These are phyloP conservation scores for Remorina albescens DNA, from an alignment of 2,797 vertebrate genomes.

Conservation along the genomic window DNA sequence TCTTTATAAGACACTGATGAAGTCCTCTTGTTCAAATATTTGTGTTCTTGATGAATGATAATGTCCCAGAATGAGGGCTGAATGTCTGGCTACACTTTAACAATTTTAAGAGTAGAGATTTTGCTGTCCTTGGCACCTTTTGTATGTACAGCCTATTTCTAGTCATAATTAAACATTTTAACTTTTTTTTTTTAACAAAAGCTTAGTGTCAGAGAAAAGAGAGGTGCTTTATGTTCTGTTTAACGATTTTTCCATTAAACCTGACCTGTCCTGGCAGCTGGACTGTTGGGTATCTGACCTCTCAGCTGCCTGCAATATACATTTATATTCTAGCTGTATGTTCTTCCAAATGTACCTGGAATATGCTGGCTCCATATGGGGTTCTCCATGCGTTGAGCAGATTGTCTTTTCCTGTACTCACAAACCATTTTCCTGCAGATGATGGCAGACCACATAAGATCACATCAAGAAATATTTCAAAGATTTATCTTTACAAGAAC, in stretches of 20 bases:
- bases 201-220: neutral
- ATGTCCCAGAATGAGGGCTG: neutral
- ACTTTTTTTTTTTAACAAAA: slow-evolving; percentile 2
- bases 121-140: neutral
- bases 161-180: neutral
- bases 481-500: neutral
- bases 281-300: neutral
- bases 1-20: neutral
- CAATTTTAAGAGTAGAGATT: neutral
- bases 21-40: slow-evolving; percentile 8
- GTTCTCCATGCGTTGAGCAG: slow-evolving; percentile 90
- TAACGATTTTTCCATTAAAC: neutral
- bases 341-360: slow-evolving; percentile 79
- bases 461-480: neutral
- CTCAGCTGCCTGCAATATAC: slow-evolving; percentile 8
- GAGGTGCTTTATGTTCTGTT: neutral
- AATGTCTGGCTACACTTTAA: neutral
- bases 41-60: slow-evolving; percentile 12
- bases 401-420: slow-evolving; percentile 90
- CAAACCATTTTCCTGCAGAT: slow-evolving; percentile 88
- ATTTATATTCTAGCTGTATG: neutral
- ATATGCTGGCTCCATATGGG: slow-evolving; percentile 89
- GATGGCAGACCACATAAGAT: slow-evolving; percentile 29
- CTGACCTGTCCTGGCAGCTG: neutral
- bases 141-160: neutral